Evolutionary conservation across 1,140 invertebrate genomes (phyloP), one percentile per base, ranked within the genome.

Genomic region (Campoletis sonorensis): DNA sequence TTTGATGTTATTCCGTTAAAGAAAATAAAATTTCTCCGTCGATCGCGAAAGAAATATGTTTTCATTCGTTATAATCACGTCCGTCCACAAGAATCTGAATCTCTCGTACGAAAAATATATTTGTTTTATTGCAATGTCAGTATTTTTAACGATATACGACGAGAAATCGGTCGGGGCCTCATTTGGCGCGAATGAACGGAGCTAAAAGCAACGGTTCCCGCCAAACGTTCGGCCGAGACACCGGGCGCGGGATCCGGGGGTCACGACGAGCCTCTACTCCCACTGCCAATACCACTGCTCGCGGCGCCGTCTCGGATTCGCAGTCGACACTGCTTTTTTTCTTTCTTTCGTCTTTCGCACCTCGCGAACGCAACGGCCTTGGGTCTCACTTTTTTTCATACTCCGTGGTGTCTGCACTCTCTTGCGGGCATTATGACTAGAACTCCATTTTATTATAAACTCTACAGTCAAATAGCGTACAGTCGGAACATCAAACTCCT

Each of bases 261-360:
- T 64, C 23, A 23, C 23, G 23, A 27, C 61, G 26, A 27, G 10
- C 16, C 67, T n/a, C n/a, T 30, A 33, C 30, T 15, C 67, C 15
- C 30, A 13, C 67, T 70, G 13, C 16, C 67, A 3, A 27, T 15
- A 13, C 26, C 30, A 70, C 67, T 64, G 13, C 23, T 64, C 54
- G 13, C 67, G 67, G 73, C 81, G 79, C 79, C 83, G 68, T 40
- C 79, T 75, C 27, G 81, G 45, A 83, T 84, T 84, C 83, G 30
- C 81, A 70, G 73, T 84, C 67, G 78, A 82, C 81, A 76, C 81
- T 76, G 82, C 80, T 84, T 80, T 84, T 75, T 67, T 70, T 72
- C 23, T 1, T 67, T 70, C 64, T n/a, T 1, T 4, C 21, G 51
- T 49, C 33, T 45, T 70, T 70, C 13, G 30, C 61, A 45, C n/a